Conservation (phyloP, 2,113 vertebrate genomes). For the Dolichotis patagonum region DNA sequence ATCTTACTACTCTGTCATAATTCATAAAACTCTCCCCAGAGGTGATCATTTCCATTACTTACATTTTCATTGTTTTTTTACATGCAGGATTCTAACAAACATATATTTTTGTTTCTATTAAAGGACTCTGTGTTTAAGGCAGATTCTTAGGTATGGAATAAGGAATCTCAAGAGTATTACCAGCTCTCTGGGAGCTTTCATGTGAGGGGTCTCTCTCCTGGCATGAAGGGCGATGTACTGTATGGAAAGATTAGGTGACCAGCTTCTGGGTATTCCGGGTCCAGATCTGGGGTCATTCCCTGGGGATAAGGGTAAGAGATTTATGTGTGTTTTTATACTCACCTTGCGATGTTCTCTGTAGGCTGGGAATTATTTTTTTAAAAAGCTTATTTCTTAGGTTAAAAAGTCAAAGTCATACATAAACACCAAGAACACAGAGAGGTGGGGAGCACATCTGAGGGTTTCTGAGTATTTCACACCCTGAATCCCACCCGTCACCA, state of each 20-base stretch:
- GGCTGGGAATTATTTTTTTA: neutral
- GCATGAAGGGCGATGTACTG: neutral
- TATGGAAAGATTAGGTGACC: neutral
- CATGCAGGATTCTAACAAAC: neutral
- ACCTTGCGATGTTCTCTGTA: neutral
- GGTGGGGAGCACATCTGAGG: neutral
- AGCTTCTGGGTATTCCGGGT: neutral
- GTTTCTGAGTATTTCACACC: neutral
- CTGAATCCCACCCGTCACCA: neutral
- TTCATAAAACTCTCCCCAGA: neutral
- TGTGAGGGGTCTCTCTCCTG: neutral
- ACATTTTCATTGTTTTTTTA: neutral
- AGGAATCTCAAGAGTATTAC: neutral
- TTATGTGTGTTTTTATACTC: neutral
- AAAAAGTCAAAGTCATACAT: neutral
- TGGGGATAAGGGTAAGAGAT: neutral
- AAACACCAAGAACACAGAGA: neutral
- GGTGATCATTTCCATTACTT: neutral
- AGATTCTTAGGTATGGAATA: neutral
- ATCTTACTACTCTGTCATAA: neutral
- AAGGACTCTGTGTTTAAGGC: neutral
- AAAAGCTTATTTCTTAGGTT: neutral
- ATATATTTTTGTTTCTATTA: neutral
- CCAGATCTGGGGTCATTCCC: neutral
- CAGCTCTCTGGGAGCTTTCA: neutral